Conservation (phyloP, 2,113 vertebrate genomes). For the Sturnus vulgaris region DNA sequence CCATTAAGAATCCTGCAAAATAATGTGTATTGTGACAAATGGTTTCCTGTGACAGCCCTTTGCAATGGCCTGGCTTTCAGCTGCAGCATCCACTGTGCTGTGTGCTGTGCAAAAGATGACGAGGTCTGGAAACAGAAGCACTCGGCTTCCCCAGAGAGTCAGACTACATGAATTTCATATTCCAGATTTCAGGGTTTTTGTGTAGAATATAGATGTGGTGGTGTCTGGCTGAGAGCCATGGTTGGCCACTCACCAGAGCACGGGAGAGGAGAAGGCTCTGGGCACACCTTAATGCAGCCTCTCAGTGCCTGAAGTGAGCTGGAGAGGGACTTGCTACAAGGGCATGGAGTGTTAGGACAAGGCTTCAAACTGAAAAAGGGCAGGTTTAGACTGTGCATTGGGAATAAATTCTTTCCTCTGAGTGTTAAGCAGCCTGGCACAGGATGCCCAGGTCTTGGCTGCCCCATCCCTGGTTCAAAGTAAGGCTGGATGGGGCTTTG, state of each 20-base stretch:
- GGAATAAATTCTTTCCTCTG: background rate
- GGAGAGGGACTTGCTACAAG: background rate
- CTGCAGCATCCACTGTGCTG: background rate
- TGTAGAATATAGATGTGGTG: background rate
- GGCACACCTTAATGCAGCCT: background rate
- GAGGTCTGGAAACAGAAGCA: background rate
- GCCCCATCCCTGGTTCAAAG: background rate
- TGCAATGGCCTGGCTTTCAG: background rate
- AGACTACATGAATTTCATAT: background rate
- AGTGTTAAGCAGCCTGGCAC: background rate
- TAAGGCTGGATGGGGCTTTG: background rate
- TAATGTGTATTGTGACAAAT: background rate
- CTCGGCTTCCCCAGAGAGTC: background rate
- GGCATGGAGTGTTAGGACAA: background rate
- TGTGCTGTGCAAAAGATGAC: background rate
- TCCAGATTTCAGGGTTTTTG: background rate
- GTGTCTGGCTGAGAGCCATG: background rate
- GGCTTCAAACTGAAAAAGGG: background rate
- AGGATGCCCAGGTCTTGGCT: accelerated
- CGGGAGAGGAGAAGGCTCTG: background rate
- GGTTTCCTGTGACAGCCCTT: background rate
- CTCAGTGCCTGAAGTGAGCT: background rate
- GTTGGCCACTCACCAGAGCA: background rate
- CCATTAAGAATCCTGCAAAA: background rate
- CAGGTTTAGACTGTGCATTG: background rate